Evolutionary conservation across 1,140 invertebrate genomes (phyloP), one percentile per base, ranked within the genome.

Genomic region (Thalassaphorura encarpata): DNA sequence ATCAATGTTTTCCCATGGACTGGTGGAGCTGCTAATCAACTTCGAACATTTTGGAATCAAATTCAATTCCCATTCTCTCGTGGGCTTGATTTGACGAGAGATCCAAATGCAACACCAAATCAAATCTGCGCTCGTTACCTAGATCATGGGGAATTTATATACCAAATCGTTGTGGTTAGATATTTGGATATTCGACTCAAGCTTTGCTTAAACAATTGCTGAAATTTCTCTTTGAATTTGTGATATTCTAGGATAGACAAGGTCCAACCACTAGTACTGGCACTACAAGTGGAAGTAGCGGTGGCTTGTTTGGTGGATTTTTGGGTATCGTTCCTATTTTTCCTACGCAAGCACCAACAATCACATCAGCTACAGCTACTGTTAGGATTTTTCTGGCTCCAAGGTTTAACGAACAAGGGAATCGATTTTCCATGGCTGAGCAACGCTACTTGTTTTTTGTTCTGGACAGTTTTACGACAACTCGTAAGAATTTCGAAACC

Each of bases 341-440:
- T n/a, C 41, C 13, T 13, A 42, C 8, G 6, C 13, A 42, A 27
- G 28, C 13, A 8, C 23, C 46, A 6, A 45, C 16, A 21, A n/a
- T 56, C 26, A 15, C 23, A 31, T 1, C 28, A 5, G n/a, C 2
- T 28, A 29, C 41, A 28, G 51, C 33, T 8, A 52, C 51, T 18
- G 23, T 52, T 11, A 21, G 51, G n/a, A 27, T 52, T 27, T 52
- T 52, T 27, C 5, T 52, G 33, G 51, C 40, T 27, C 51, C 51
- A 26, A 5, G 51, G n/a, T 3, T 40, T 24, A 24, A 52, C 29
- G 39, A 42, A 40, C 3, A 11, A 41, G 51, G 40, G 11, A 11
- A 26, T 18, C 11, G 51, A 26, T 41, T 52, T 21, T 41, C 36
- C 24, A 40, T 52, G 33, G 21, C 3, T 5, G 51, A 52, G 26